phyloP scores from a whole-genome alignment of 2,797 vertebrate species.

The Hippopotamyrus pictus region DNA sequence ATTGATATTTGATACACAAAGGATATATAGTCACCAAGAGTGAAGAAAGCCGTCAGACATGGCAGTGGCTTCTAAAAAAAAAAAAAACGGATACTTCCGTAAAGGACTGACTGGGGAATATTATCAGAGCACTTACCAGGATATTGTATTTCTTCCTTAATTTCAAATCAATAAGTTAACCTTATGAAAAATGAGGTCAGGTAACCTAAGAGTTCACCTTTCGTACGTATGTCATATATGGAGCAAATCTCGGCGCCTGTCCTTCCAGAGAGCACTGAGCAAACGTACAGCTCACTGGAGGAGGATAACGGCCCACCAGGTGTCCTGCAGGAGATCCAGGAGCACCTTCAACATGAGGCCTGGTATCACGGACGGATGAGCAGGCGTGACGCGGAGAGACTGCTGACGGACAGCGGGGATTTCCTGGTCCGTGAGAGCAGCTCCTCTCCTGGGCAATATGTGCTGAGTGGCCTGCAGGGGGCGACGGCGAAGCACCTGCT shows the following conservation, averaged over 20 bases:
- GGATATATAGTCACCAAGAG: constrained; percentile 8
- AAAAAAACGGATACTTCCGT: constrained; percentile 1
- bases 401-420: constrained; percentile 76
- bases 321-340: constrained; percentile 49
- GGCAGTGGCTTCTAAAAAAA: constrained; percentile 8
- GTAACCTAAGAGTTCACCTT: neutral
- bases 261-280: constrained; percentile 51
- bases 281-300: constrained; percentile 49
- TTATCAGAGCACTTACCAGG: constrained; percentile 5
- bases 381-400: constrained; percentile 76
- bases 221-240: neutral
- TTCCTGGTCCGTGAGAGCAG: constrained; percentile 86
- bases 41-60: neutral
- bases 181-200: constrained; percentile 10
- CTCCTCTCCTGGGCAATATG: constrained; percentile 78
- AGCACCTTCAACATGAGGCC: constrained; percentile 67
- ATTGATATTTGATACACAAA: neutral
- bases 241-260: constrained; percentile 12
- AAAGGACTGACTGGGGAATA: constrained; percentile 8
- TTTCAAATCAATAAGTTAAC: constrained; percentile 22
- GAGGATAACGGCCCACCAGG: constrained; percentile 39
- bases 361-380: constrained; percentile 87
- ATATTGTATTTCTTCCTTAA: constrained; percentile 6
- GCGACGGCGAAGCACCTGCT: constrained; percentile 77
- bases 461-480: constrained; percentile 84